phyloP scores from a whole-genome alignment of 1,140 invertebrate genomes.

The Ctenoplectra terminalis region DNA sequence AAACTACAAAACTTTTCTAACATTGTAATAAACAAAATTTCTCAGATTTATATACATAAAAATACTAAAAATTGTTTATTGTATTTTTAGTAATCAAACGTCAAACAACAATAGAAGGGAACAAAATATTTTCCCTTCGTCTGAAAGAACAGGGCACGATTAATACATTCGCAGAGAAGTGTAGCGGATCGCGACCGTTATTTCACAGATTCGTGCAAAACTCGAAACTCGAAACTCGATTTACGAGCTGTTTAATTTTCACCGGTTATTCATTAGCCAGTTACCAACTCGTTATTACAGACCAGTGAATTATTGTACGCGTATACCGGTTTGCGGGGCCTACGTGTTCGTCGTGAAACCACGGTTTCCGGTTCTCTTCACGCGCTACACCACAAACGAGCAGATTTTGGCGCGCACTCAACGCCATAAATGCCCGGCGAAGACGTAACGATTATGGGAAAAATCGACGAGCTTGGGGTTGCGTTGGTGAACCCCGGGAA shows the following conservation, averaged over 20 bases:
- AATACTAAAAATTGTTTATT: too few species aligned
- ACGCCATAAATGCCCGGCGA: slow-evolving; percentile 2
- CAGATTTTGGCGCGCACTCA: slow-evolving; percentile 34
- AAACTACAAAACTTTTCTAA: too few species aligned
- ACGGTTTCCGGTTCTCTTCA: slow-evolving; percentile 38
- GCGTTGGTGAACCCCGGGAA: neutral
- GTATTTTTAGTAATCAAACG: too few species aligned
- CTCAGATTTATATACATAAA: too few species aligned
- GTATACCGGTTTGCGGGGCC: neutral
- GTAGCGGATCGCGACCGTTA: slow-evolving; percentile 14
- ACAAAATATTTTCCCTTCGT: too few species aligned
- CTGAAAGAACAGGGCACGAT: neutral
- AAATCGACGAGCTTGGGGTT: slow-evolving; percentile 16
- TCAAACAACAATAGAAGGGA: too few species aligned
- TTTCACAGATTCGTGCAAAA: slow-evolving; percentile 4
- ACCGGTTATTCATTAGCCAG: slow-evolving; percentile 68
- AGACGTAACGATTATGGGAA: slow-evolving; percentile 23
- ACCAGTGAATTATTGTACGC: slow-evolving; percentile 53
- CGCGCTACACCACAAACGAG: slow-evolving; percentile 28
- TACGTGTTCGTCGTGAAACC: slow-evolving; percentile 17
- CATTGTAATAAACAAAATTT: too few species aligned
- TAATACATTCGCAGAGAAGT: neutral
- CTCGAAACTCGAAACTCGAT: slow-evolving; percentile 59
- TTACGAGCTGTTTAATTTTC: slow-evolving; percentile 69
- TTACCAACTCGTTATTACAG: slow-evolving; percentile 69